phyloP scores from a whole-genome alignment of 2,113 vertebrate species.

The Callipepla squamata region DNA sequence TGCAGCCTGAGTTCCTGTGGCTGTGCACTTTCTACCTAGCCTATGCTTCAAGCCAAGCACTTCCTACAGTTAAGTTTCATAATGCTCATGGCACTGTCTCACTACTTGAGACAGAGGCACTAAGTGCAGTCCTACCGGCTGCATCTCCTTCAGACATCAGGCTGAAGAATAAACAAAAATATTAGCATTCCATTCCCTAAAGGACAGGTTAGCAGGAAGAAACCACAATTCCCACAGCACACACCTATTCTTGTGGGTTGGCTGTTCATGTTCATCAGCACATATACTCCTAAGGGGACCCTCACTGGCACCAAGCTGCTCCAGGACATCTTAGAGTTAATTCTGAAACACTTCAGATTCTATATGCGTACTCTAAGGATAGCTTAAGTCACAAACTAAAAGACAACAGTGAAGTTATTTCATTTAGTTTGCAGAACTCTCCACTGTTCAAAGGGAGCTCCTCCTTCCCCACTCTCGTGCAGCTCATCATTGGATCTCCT shows the following conservation, averaged over 20 bases:
- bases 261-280: neutral
- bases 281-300: neutral
- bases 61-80: neutral
- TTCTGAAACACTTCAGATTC: neutral
- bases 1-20: neutral
- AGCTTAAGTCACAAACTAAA: neutral
- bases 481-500: neutral
- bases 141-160: neutral
- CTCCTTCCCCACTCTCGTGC: neutral
- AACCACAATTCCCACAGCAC: neutral
- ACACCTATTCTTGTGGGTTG: neutral
- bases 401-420: neutral
- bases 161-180: neutral
- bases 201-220: neutral
- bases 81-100: neutral
- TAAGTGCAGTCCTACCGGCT: neutral
- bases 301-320: neutral
- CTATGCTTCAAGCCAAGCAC: neutral
- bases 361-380: neutral
- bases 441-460: neutral
- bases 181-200: neutral
- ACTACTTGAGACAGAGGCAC: neutral
- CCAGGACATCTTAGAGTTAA: neutral
- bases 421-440: neutral
- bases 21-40: neutral